Base-by-base conservation (phyloP, 1,140 invertebrate genomes). In the Fopius arisanus region DNA sequence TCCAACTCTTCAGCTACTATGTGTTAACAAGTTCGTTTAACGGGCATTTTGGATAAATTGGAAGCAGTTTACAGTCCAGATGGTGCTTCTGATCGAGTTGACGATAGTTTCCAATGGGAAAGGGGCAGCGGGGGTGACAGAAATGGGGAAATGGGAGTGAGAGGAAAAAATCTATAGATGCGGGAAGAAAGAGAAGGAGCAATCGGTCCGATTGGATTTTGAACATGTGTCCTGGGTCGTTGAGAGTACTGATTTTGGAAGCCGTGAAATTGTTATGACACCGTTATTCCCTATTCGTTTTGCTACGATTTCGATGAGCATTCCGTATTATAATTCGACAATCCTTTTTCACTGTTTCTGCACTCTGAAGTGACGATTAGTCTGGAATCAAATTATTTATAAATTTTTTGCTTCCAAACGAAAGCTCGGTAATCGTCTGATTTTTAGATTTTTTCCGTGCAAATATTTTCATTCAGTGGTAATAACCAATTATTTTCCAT, bases 41-140 rank as follows among this genome's bases (percentile, higher is more conserved):
- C 74, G 68, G 59, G 40, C 71, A 70, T 78, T 81, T 79, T 77
- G 67, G 69, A 26, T 40, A 48, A 75, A 67, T 70, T 62, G 59
- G 65, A 77, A 75, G 67, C 70, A 78, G 74, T 78, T 80, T 79
- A 78, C 73, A 77, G 71, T 62, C 79, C 79, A 82, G 79, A 79
- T 82, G 78, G 77, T 74, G 23, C 62, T 65, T 16, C 29, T 66
- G 77, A 73, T 74, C 72, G 70, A 76, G 62, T 65, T 26, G 16
- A n/a, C 33, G 66, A 68, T 51, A 51, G 66, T 23, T 67, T 41
- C 31, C 66, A 41, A 14, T 40, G 66, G 33, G 40, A 0, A n/a
- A 9, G 33, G 37, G 37, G 33, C 16, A 68, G 29, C 19, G 66
- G 43, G 12, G 23, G 66, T n/a, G n/a, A n/a, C 6, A 6, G 21